Base-by-base conservation (phyloP, 2,797 vertebrate genomes). In the Chlorospingus semifuscus region DNA sequence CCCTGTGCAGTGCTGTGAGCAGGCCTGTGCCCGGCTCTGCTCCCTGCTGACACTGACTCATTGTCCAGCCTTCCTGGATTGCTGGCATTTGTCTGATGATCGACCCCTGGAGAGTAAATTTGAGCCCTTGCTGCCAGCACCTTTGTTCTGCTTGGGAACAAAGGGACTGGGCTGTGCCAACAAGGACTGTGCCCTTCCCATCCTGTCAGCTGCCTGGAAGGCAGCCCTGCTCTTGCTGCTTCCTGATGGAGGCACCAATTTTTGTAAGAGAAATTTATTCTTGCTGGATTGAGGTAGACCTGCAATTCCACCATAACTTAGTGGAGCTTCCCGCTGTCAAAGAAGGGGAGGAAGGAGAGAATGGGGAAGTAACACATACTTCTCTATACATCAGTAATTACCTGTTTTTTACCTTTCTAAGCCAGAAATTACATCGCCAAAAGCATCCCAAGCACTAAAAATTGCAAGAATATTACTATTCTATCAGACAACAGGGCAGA, bases 391-490 rank as follows among this genome's bases (percentile, higher is more conserved):
- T 27, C 15, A 44, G 19, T 70, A 98, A 97, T 98, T 97, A 98
- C 96, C 93, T 98, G 94, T 49, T 83, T 98, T 97, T 97, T 84
- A 39, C 15, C 27, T 94, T 97, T 97, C 80, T 69, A 97, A 95
- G 94, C 79, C 89, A 92, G 93, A 95, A 95, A 93, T 97, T 96
- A 98, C 98, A 98, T 97, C 97, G 98, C 98, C 97, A 94, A 93
- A 96, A 70, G 71, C 72, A 92, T 50, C 49, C 55, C 3, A 12
- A 84, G 56, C 69, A 71, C 74, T 91, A 30, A 86, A 93, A 83
- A 61, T 27, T 27, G 69, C 29, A 88, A 87, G 65, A 87, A 89
- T 10, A 76, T 97, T 95, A 94, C 85, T 93, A 86, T 97, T 95
- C 89, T 88, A 87, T 92, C 91, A 81, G 15, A 76, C 93, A 90